Conservation (phyloP, 2,797 vertebrate species). For the Halcyon chelicuti region DNA sequence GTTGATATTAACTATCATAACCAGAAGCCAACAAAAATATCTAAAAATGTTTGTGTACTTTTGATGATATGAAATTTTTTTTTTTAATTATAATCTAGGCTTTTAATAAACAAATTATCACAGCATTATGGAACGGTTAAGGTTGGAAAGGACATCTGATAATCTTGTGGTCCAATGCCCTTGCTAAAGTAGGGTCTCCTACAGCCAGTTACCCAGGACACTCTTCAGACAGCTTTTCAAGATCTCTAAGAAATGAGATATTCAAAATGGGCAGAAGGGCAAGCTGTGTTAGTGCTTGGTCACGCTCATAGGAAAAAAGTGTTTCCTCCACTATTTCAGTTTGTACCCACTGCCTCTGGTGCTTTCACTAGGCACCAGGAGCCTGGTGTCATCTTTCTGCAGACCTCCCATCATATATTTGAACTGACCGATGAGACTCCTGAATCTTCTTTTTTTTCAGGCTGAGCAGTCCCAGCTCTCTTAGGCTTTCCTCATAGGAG, state of each 20-base stretch:
- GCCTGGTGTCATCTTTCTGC: no score
- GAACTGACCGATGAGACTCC: neutral
- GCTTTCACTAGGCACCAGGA: no score
- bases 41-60: neutral
- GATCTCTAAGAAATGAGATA: neutral
- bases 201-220: neutral
- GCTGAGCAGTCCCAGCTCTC: neutral
- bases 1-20: neutral
- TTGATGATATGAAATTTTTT: neutral
- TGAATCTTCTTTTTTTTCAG: neutral
- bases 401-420: neutral
- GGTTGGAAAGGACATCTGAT: neutral
- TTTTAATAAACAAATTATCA: neutral
- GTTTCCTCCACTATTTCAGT: neutral
- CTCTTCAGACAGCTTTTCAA: neutral
- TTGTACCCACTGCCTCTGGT: neutral
- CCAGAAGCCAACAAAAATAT: neutral
- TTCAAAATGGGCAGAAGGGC: neutral
- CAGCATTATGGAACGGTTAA: neutral
- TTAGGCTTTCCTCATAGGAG: neutral
- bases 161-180: neutral
- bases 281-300: neutral
- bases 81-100: neutral
- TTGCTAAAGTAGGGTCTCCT: neutral
- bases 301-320: no score